A percentile compares a stretch with the other conserved stretches of the same genome.
These are phyloP conservation scores for Ephydatia muelleri DNA, from an alignment of 37 sponge, comb jelly and placozoan species.

Conservation along the genomic window DNA sequence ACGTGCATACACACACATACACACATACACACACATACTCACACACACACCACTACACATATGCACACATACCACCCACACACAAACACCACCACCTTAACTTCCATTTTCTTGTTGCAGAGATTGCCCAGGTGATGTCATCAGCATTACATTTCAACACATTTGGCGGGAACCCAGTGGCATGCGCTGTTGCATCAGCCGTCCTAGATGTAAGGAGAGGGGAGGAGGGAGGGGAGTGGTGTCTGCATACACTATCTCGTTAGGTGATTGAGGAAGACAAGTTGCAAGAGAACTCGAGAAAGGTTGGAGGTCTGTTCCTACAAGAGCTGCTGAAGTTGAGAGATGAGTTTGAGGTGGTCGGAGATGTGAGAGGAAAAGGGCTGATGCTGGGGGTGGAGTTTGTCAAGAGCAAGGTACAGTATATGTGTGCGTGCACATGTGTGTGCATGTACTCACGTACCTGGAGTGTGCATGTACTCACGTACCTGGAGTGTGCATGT, in stretches of 20 bases:
- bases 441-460: background rate
- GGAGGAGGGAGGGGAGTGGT: background rate
- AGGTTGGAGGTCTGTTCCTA: constrained; percentile 73
- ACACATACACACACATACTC: no score
- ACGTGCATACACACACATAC: no score
- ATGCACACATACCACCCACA: no score
- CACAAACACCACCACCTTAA: no score
- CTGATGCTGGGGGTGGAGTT: constrained; percentile 89
- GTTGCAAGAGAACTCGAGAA: constrained; percentile 50
- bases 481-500: no score
- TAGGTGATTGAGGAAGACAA: constrained; percentile 93
- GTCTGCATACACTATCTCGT: background rate
- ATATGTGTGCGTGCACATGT: constrained; percentile 5
- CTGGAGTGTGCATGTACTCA: no score
- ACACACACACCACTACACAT: no score
- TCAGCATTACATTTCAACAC: constrained; percentile 92
- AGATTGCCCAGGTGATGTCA: constrained; percentile 79
- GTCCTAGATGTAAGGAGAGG: constrained; percentile 74
- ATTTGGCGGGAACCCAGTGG: constrained; percentile 94
- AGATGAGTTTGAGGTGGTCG: constrained; percentile 88
- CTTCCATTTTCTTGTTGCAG: constrained; percentile 18
- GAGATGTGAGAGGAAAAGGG: constrained; percentile 95
- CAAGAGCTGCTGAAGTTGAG: constrained; percentile 74
- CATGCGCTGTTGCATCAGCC: constrained; percentile 89
- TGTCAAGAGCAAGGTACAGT: constrained; percentile 74